Evolutionary conservation across 2,797 vertebrate genomes (phyloP), one percentile per base, ranked within the genome.

Genomic region (Gobio occitaniae): DNA sequence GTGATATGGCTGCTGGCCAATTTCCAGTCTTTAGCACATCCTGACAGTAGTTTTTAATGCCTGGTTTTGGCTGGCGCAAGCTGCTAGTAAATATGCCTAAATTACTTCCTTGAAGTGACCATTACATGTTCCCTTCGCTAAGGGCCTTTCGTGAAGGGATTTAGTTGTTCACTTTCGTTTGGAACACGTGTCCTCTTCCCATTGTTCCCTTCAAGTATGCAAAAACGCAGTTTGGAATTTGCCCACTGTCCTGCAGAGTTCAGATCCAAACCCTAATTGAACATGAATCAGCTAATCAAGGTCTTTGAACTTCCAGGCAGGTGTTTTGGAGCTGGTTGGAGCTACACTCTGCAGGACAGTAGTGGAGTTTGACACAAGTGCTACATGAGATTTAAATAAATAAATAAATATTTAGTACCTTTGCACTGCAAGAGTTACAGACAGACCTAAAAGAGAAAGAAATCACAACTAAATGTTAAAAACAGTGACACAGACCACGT

Each of bases 381-480:
- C 21, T 25, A 1, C 52, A 70, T 56, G 38, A 75, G 68, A 50
- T 44, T 13, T n/a, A 76, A 16, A 41, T 65, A 1, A 75, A 25
- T 25, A 25, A 19, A 56, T 50, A 70, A 50, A 70, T 36, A n/a
- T 59, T 6, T 25, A 47, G 95, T 94, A 99, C 98, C 97, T 99
- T 99, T 29, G 96, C 90, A 87, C 96, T 97, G 91, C 98, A 99
- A 91, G 96, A 96, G 56, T 90, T 87, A 86, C 97, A 99, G 75
- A 98, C 96, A 2, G 97, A 96, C 90, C 97, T 99, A 92, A 9
- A 85, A 88, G 17, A 86, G 25, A 90, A 17, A 88, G 6, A 66
- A 25, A 54, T 6, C 13, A 56, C 38, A 38, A 68, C 2, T n/a
- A 16, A 41, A n/a, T 48, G n/a, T 52, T 59, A 17, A 44, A 9